Percentiles rank a stretch among this genome's conserved stretches.
Evolutionary conservation across 2,888 invertebrate genomes (phyloP).

Genomic region (Linnaemya tessellans): DNA sequence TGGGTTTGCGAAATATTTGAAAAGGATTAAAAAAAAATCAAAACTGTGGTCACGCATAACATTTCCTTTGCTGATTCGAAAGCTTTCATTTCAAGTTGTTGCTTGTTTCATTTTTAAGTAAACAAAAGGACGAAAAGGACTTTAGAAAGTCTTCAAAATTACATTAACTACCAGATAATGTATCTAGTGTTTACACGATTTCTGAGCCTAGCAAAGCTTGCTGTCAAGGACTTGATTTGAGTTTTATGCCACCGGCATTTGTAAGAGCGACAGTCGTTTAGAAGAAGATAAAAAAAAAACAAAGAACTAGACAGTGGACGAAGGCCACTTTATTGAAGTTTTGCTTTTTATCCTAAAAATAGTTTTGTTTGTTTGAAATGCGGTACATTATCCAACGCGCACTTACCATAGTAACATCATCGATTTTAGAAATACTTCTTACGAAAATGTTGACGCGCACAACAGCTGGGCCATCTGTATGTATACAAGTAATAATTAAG

Average conservation of each 20-base stretch:
- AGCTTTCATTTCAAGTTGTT: conserved; percentile 5
- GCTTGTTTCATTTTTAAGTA: conserved; percentile 4
- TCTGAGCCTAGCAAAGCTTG: not conserved
- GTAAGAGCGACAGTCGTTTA: not conserved
- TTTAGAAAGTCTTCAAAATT: not conserved
- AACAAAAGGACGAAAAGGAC: not conserved
- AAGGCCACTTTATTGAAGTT: conserved; percentile 2
- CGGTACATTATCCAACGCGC: conserved; percentile 77
- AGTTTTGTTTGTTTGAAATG: conserved; percentile 69
- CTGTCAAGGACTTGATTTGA: not conserved
- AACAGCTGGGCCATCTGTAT: conserved; percentile 95
- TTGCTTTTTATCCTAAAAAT: conserved; percentile 53
- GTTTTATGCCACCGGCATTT: not conserved
- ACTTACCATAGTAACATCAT: conserved; percentile 99
- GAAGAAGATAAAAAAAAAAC: not conserved
- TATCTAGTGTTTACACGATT: conserved; percentile 11
- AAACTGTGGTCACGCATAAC: conserved; percentile 7
- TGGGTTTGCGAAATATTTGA: conserved; percentile 15
- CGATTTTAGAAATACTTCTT: conserved; percentile 99
- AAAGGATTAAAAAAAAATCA: conserved; percentile 1
- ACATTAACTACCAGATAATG: conserved; percentile 38
- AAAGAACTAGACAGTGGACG: not conserved
- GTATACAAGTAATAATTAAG: conserved; percentile 74
- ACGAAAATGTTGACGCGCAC: conserved; percentile 99
- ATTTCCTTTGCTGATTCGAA: conserved; percentile 6